Base-by-base conservation (phyloP, 1,140 invertebrate genomes). In the Conus betulinus region DNA sequence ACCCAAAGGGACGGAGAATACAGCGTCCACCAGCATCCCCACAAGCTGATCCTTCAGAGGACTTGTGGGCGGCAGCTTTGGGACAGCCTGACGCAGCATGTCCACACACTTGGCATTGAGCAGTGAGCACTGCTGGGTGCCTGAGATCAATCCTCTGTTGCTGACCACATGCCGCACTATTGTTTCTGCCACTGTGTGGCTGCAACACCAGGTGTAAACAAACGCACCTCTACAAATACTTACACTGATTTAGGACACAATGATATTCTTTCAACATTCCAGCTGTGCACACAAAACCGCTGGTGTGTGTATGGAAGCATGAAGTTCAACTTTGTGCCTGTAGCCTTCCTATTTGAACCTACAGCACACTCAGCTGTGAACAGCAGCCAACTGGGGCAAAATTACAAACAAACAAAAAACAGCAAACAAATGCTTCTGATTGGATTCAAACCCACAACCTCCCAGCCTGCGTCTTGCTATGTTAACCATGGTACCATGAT, bases 21-120 rank as follows among this genome's bases (percentile, higher is more conserved):
- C 17, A 78, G 5, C 5, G 20, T n/a, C 53, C 53, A 78, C 15
- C 51, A 87, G 25, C 7, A 17, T 55, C 8, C 55, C 20, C n/a
- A 87, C 51, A 0, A 78, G 51, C 17, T 25, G 13, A 55, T 20
- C 5, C 53, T 52, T 87, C 71, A 57, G 39, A 74, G 53, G 11
- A 13, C 51, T 55, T 7, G 20, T 53, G 53, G 27, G 15, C 7
- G 85, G 51, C 74, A 87, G 53, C 52, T 6, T 13, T n/a, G 51
- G 39, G 8, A 20, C 85, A 13, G 74, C 85, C 25, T 27, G 51
- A 11, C 53, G 5, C 52, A 87, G 71, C n/a, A 87, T 52, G 51
- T 79, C 52, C 71, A 87, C 51, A 20, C 85, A 87, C 71, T 87
- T 87, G n/a, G 71, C 71, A 17, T 71, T 57, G 20, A 87, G 63